Percentiles rank a stretch among this genome's conserved stretches.
phyloP scores from a whole-genome alignment of 1,140 invertebrate species.

The Meteorus sp. region DNA sequence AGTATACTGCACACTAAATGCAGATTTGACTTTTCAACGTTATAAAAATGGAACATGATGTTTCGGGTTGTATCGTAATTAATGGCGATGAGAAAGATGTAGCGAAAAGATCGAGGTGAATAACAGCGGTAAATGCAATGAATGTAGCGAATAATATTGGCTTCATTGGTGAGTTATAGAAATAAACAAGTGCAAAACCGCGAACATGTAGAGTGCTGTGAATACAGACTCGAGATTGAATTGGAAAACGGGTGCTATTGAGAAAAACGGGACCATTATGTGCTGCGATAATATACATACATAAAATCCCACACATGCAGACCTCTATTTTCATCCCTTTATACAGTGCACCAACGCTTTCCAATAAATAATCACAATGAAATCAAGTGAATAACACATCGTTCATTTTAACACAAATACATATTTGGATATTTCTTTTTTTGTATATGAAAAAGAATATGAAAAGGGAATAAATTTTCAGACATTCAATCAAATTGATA shows the following conservation, averaged over 20 bases:
- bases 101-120: constrained; percentile 7
- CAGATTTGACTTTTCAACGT: no score
- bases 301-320: neutral
- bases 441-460: no score
- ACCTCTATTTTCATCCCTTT: neutral
- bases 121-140: constrained; percentile 15
- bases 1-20: no score
- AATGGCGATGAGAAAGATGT: neutral
- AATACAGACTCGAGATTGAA: constrained; percentile 16
- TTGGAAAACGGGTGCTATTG: constrained; percentile 12
- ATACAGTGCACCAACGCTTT: neutral
- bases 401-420: no score
- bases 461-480: no score
- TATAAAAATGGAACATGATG: neutral
- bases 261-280: no score
- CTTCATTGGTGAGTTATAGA: constrained; percentile 9
- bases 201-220: no score
- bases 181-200: no score
- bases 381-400: no score
- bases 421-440: no score
- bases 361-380: no score
- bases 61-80: neutral
- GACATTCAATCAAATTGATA: no score
- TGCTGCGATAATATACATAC: constrained; percentile 3
- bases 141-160: constrained; percentile 15